phyloP scores from a whole-genome alignment of 2,888 invertebrate species.

The Eristalis arbustorum region DNA sequence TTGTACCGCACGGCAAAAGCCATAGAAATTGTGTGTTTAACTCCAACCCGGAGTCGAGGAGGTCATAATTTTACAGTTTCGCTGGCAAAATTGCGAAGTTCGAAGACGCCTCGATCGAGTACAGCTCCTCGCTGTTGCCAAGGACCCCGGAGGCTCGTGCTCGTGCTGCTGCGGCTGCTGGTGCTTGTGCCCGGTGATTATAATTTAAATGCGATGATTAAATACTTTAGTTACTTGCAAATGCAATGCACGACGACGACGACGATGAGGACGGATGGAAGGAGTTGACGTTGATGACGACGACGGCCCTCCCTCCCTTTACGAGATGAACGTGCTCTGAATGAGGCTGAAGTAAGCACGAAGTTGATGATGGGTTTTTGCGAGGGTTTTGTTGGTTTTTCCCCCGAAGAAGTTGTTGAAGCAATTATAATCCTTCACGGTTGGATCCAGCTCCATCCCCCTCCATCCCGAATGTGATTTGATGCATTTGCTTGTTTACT shows the following conservation, averaged over 20 bases:
- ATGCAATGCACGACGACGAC: slow-evolving; percentile 47
- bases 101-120: slow-evolving; percentile 9
- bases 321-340: slow-evolving; percentile 29
- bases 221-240: slow-evolving; percentile 67
- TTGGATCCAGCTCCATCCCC: not conserved
- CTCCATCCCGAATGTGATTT: not conserved
- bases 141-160: slow-evolving; percentile 12
- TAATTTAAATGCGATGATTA: slow-evolving; percentile 68
- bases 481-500: slow-evolving; percentile 42
- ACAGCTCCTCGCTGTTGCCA: slow-evolving; percentile 26
- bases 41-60: slow-evolving; percentile 6
- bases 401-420: slow-evolving; percentile 37
- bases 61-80: slow-evolving; percentile 44
- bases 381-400: slow-evolving; percentile 64
- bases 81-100: slow-evolving; percentile 1
- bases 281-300: not conserved
- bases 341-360: slow-evolving; percentile 20
- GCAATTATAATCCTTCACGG: slow-evolving; percentile 48
- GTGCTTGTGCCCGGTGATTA: slow-evolving; percentile 47
- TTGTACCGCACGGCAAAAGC: not conserved
- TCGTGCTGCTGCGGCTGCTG: slow-evolving; percentile 11
- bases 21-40: slow-evolving; percentile 56
- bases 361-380: slow-evolving; percentile 49
- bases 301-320: not conserved
- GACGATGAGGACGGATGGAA: slow-evolving; percentile 12